These are phyloP conservation scores for Anguilla pacifica DNA, from an alignment of 2,797 vertebrate species.

Conservation along the genomic window DNA sequence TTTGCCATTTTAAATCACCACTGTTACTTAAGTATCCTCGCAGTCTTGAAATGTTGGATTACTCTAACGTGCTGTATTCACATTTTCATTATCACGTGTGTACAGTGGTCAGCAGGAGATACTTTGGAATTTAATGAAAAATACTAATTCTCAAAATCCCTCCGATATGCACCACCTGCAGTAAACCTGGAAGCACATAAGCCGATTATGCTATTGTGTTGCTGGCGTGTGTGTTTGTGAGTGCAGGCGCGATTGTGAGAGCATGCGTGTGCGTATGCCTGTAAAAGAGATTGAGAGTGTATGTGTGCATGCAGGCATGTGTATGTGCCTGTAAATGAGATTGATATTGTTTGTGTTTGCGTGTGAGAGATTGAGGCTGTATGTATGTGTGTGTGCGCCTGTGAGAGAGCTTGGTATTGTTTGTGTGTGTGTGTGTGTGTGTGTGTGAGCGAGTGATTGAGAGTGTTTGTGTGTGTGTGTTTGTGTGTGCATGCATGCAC, in stretches of 20 bases:
- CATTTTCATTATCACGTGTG: no score
- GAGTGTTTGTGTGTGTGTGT: no score
- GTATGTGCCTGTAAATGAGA: neutral
- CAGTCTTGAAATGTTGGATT: neutral
- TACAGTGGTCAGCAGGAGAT: no score
- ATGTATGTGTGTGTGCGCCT: neutral
- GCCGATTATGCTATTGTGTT: neutral
- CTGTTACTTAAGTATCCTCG: neutral
- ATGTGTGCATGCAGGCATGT: neutral
- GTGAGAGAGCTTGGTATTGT: neutral
- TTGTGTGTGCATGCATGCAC: no score
- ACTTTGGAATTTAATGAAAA: neutral
- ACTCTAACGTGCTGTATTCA: no score
- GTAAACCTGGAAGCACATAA: neutral
- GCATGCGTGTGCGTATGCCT: no score
- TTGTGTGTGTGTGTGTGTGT: no score
- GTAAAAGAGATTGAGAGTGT: neutral
- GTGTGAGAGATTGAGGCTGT: neutral
- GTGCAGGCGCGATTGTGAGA: no score
- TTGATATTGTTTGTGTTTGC: neutral
- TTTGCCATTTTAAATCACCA: neutral
- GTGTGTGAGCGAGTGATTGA: no score
- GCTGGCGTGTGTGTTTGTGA: no score
- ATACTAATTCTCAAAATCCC: neutral
- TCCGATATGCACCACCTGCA: neutral